Conservation (phyloP, 64 coral and sea anemone genomes). For the Actinia equina region DNA sequence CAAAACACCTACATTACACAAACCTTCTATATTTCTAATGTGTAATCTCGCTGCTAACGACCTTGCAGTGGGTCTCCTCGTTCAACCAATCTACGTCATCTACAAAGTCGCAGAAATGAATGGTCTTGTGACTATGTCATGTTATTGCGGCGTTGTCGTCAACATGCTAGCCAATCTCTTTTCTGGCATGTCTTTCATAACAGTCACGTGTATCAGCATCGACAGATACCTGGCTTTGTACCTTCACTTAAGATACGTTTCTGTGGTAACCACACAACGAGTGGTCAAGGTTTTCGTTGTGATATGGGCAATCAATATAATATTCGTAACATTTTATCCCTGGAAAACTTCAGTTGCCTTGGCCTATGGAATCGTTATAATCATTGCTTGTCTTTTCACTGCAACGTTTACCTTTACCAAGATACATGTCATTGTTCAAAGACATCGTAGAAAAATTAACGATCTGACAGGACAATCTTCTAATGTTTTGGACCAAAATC, state of each 20-base stretch:
- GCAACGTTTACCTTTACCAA: neutral
- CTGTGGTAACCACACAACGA: constrained; percentile 40
- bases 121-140: neutral
- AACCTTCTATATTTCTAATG: neutral
- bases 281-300: neutral
- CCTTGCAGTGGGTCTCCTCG: constrained; percentile 1
- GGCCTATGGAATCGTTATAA: neutral
- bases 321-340: constrained; percentile 14
- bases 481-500: neutral
- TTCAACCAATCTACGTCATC: neutral
- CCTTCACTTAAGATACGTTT: constrained; percentile 60
- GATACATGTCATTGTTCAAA: neutral
- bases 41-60: neutral
- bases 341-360: constrained; percentile 27
- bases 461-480: neutral
- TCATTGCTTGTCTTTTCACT: neutral
- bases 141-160: neutral
- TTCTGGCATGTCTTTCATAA: constrained; percentile 67
- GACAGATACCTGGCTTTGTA: constrained; percentile 71
- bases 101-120: constrained; percentile 1
- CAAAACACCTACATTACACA: neutral
- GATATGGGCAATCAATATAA: neutral
- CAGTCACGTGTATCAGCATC: constrained; percentile 9
- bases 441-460: constrained; percentile 11
- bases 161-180: constrained; percentile 67